Conservation (phyloP, 2,888 invertebrate genomes). For the Polydrusus cervinus region DNA sequence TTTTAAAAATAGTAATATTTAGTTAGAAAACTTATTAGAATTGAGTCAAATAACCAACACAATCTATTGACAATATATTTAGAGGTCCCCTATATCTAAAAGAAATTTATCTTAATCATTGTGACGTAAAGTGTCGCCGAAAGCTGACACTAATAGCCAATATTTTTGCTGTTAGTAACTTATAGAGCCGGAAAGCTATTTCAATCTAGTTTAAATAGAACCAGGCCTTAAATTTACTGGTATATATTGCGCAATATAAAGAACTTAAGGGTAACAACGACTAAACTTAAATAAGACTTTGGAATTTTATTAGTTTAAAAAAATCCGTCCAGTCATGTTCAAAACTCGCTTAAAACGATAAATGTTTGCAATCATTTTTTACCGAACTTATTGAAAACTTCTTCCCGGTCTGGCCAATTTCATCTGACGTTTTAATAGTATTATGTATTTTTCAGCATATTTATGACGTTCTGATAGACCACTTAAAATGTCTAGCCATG, state of each 20-base stretch:
- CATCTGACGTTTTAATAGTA: no score
- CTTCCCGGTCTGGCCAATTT: no score
- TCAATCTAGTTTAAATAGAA: constrained; percentile 56
- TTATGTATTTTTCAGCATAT: no score
- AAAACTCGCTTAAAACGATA: no score
- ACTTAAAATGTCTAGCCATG: no score
- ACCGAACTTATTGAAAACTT: no score
- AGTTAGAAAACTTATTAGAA: neutral
- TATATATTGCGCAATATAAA: constrained; percentile 34
- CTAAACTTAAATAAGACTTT: no score
- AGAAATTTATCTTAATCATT: constrained; percentile 54
- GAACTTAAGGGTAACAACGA: constrained; percentile 29
- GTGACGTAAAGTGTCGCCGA: constrained; percentile 50
- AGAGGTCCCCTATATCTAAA: constrained; percentile 29
- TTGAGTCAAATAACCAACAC: constrained; percentile 2
- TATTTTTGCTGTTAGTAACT: constrained; percentile 56
- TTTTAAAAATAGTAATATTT: neutral
- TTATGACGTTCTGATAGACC: no score
- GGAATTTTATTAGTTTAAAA: no score
- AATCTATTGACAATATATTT: constrained; percentile 1
- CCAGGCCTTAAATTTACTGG: constrained; percentile 45
- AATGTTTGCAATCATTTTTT: no score
- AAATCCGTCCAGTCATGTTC: no score
- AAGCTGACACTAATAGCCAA: constrained; percentile 57
- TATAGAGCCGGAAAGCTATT: constrained; percentile 51